A percentile compares a stretch with the other conserved stretches of the same genome.
These are phyloP conservation scores for Eulemur coronatus DNA, from an alignment of 2,797 vertebrate genomes.

Conservation along the genomic window DNA sequence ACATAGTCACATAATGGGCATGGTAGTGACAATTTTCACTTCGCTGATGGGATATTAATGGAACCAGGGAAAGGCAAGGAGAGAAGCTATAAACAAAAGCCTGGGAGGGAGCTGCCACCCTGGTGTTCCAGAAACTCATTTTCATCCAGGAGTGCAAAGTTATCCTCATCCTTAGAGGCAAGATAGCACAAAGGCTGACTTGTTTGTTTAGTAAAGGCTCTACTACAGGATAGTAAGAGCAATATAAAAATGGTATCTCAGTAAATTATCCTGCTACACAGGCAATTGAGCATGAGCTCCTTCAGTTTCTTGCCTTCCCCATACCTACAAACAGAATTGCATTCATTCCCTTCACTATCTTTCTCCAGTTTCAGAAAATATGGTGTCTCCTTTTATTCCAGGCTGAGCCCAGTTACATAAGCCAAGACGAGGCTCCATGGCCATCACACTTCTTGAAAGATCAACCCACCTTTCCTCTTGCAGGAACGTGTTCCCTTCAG, in stretches of 20 bases:
- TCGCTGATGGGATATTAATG: too few relatives aligned
- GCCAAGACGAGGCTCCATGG: neutral
- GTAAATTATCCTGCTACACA: neutral
- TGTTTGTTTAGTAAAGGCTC: neutral
- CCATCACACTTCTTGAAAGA: neutral
- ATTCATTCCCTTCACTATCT: neutral
- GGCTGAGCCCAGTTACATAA: neutral
- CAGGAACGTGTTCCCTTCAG: neutral
- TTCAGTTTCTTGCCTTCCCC: neutral
- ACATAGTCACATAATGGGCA: neutral
- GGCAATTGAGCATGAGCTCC: neutral
- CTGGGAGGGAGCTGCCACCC: neutral
- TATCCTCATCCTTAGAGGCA: neutral
- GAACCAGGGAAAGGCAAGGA: too few relatives aligned
- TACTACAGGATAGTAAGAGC: neutral
- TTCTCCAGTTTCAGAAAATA: neutral
- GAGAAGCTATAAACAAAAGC: too few relatives aligned
- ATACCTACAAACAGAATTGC: neutral
- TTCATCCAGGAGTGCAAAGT: neutral
- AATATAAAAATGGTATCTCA: neutral
- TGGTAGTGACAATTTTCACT: neutral
- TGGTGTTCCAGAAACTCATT: neutral
- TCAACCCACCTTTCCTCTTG: neutral
- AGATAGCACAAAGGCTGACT: neutral
- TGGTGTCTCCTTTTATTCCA: neutral